Evolutionary conservation across 2,888 invertebrate species (phyloP).

Genomic region (Megaustenia siamemsis): DNA sequence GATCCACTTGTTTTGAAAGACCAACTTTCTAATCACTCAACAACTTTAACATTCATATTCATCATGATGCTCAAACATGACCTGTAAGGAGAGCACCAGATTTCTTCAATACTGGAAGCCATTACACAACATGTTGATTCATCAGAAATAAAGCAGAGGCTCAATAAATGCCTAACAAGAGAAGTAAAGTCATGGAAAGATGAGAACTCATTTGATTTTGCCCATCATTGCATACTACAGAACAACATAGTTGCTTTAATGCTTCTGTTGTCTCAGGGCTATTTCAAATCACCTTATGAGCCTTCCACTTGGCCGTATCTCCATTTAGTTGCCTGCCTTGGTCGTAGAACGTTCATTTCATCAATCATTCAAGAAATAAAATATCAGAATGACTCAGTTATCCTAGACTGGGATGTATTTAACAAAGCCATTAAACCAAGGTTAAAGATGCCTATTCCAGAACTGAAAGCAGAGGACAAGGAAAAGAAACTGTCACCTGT

Average conservation of each 20-base stretch:
- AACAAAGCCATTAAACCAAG: conserved; percentile 35
- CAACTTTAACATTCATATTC: not conserved
- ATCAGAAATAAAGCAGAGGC: conserved; percentile 26
- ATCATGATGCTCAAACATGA: not conserved
- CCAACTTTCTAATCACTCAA: too few species aligned
- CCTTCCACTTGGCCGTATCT: conserved; percentile 67
- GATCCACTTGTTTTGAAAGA: too few species aligned
- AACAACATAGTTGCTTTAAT: conserved; percentile 70
- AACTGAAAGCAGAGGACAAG: conserved; percentile 17
- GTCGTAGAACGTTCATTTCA: conserved; percentile 65
- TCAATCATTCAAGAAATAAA: conserved; percentile 70
- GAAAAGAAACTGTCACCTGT: conserved; percentile 61
- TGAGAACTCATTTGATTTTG: conserved; percentile 65
- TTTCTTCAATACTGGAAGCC: conserved; percentile 38
- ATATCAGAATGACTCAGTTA: conserved; percentile 60
- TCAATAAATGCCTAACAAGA: conserved; percentile 60
- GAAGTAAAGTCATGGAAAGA: conserved; percentile 63
- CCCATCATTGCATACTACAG: conserved; percentile 73
- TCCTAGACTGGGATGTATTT: conserved; percentile 51
- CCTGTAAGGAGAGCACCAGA: not conserved
- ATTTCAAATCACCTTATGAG: conserved; percentile 69
- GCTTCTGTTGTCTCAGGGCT: conserved; percentile 67
- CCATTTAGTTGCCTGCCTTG: conserved; percentile 72
- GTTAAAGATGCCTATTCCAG: not conserved
- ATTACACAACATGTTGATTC: conserved; percentile 41